Base-by-base conservation (phyloP, 1,140 invertebrate genomes). In the Apis laboriosa region DNA sequence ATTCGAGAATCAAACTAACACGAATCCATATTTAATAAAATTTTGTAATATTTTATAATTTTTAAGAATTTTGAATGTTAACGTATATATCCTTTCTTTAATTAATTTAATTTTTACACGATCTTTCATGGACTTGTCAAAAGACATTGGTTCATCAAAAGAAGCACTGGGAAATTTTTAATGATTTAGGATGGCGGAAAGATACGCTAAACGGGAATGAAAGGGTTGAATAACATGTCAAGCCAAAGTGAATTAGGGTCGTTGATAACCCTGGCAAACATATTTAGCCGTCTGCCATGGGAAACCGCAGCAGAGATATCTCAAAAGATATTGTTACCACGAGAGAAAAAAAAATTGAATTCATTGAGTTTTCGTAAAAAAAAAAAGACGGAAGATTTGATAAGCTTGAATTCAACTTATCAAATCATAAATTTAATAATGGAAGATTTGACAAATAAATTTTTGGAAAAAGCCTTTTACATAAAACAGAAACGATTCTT, bases 251-350 rank as follows among this genome's bases (percentile, higher is more conserved):
- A 91, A 71, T 92, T 90, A 92, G 84, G 85, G 76, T 79, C 49
- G 9, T 78, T 87, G 90, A 91, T 91, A 90, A 90, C 86, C 86
- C 80, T 66, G 70, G 89, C 76, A 67, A 88, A 79, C 85, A 82
- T 91, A 89, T 90, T 91, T 90, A 90, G 80, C 68, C 73, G 64
- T 83, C 74, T 80, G n/a, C 55, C 51, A 55, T 13, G 34, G 28
- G 1, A 13, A 19, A 17, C 11, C n/a, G 1, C 9, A 15, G 19
- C 2, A 49, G 43, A 2, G 13, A 49, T 80, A 80, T 73, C 58
- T 63, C 51, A 4, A 43, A 24, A 49, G 58, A 7, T 28, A 66
- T 66, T 75, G 51, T 64, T 49, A n/a, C 7, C 28, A 13, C 17
- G 24, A 9, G 15, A 11, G n/a, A 63, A 60, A 53, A 53, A 34